Base-by-base conservation (phyloP, 2,797 vertebrate genomes). In the Astyanax mexicanus region DNA sequence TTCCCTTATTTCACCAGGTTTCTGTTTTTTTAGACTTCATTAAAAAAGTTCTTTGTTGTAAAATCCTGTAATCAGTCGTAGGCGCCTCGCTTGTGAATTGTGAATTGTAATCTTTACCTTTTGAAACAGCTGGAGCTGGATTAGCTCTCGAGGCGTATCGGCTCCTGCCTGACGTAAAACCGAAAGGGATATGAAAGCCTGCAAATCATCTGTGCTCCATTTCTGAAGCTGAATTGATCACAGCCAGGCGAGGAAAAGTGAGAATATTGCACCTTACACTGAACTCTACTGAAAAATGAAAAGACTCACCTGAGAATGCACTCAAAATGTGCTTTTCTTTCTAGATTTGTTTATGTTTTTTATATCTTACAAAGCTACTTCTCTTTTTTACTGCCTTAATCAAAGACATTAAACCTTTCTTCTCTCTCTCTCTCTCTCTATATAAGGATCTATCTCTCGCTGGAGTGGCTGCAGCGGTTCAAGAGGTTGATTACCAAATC, bases 161-260 rank as follows among this genome's bases (percentile, higher is more conserved):
- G 35, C 19, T 64, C 55, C 64, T 27, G 9, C 8, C 25, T 45
- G 11, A 37, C 19, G 25, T 29, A 35, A 15, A 37, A n/a, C 32
- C 57, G 52, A n/a, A 37, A 49, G 37, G 42, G 62, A 37, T 47
- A 49, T 67, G 60, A 68, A 67, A 79, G 42, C 38, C 55, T 64
- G 38, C 19, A 11, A 29, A 65, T 45, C 23, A 17, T 55, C n/a
- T 42, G 51, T 67, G 49, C 35, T 58, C 21, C 49, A 25, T 57
- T 40, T 11, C 32, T n/a, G 17, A 17, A 17, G 8, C 4, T 19
- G 57, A 60, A 37, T 37, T n/a, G 55, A 37, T 60, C 32, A 37
- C 32, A 60, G 54, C 27, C 27, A 32, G 25, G 27, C 27, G 27
- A 57, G 57, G 57, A n/a, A n/a, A n/a, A n/a, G n/a, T n/a, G 25